A percentile compares a stretch with the other conserved stretches of the same genome.
These are phyloP conservation scores for Pongo abelii DNA, from an alignment of 2,113 vertebrate species.

Conservation along the genomic window DNA sequence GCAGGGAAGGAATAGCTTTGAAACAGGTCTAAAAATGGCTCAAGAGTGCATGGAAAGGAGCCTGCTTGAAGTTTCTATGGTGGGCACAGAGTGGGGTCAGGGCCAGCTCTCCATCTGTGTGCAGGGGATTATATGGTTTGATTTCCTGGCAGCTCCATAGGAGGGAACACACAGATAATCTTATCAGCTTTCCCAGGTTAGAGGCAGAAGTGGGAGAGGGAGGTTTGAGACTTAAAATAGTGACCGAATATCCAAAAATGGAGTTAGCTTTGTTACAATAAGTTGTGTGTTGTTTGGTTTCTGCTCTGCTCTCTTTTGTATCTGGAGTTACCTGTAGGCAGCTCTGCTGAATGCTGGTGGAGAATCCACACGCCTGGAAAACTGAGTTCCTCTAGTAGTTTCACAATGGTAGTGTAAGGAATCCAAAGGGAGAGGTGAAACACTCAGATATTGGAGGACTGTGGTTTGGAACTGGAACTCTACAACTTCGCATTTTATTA, in stretches of 20 bases:
- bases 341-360: neutral
- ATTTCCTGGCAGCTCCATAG: neutral
- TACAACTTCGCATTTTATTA: neutral
- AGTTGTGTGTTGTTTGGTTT: neutral
- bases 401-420: neutral
- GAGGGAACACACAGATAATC: accelerated
- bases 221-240: neutral
- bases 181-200: neutral
- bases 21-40: neutral
- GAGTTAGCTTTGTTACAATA: neutral
- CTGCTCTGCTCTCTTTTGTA: neutral
- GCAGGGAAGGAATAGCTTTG: neutral
- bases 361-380: neutral
- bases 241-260: neutral
- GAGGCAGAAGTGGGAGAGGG: neutral
- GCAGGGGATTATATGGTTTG: neutral
- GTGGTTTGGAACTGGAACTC: neutral
- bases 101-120: neutral
- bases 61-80: accelerated
- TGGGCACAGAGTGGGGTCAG: too few species aligned
- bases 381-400: neutral
- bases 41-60: neutral
- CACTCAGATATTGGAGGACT: neutral
- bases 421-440: neutral
- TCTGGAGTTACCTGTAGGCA: neutral